phyloP scores from a whole-genome alignment of 2,113 vertebrate genomes.

The Tachuris rubrigastra region DNA sequence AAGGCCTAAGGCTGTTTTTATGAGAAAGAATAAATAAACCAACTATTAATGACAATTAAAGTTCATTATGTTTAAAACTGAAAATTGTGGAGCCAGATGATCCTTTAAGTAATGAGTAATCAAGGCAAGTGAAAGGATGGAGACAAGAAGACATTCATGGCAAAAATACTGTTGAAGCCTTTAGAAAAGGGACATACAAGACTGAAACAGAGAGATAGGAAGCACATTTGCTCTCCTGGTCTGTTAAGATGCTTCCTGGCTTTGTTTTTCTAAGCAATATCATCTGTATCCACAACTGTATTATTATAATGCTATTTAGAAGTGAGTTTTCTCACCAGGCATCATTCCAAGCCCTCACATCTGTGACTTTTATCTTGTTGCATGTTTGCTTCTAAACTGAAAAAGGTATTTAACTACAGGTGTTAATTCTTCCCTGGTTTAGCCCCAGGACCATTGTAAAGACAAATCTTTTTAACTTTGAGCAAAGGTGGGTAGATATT shows the following conservation, averaged over 20 bases:
- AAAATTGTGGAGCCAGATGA: neutral
- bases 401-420: conserved; percentile 66
- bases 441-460: conserved; percentile 55
- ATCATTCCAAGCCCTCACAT: conserved; percentile 60
- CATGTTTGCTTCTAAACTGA: conserved; percentile 61
- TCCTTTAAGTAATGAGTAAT: neutral
- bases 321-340: conserved; percentile 48
- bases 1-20: neutral
- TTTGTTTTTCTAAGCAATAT: neutral
- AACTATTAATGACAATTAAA: neutral
- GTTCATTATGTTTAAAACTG: neutral
- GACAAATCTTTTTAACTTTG: conserved; percentile 60
- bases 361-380: conserved; percentile 67
- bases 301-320: neutral
- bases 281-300: neutral
- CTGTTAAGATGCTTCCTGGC: neutral
- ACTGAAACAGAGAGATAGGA: neutral
- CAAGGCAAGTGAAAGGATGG: neutral
- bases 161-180: neutral
- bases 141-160: neutral
- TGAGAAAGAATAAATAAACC: neutral
- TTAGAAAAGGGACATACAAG: neutral
- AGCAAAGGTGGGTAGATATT: conserved; percentile 35
- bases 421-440: conserved; percentile 61
- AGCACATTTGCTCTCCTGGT: neutral